Conservation (phyloP, 2,888 invertebrate species). For the Lasius platythorax region DNA sequence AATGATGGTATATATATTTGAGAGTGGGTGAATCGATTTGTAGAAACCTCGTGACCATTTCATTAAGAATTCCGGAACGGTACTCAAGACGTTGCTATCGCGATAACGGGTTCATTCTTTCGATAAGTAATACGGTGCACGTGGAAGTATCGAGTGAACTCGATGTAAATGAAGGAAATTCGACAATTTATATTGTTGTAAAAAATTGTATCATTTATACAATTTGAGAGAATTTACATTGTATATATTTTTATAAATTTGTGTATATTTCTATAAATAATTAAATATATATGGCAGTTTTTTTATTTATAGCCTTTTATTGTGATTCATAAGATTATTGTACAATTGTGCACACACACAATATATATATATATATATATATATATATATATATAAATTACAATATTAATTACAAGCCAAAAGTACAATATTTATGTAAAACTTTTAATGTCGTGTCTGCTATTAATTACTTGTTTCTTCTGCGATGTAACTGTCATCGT, state of each 20-base stretch:
- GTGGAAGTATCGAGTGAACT: slow-evolving; percentile 14
- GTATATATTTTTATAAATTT: not conserved
- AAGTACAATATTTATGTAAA: not conserved
- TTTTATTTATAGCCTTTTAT: not conserved
- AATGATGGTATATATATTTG: slow-evolving; percentile 31
- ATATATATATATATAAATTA: not conserved
- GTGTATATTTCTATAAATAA: not conserved
- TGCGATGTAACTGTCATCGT: slow-evolving; percentile 1
- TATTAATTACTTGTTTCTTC: slow-evolving; percentile 11
- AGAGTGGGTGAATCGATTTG: slow-evolving; percentile 35
- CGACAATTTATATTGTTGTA: not conserved
- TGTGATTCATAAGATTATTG: not conserved
- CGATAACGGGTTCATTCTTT: slow-evolving; percentile 48
- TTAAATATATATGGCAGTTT: not conserved
- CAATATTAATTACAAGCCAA: not conserved
- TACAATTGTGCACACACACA: not conserved
- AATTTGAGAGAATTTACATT: not conserved
- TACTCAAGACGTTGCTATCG: slow-evolving; percentile 8
- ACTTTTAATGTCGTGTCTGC: not conserved
- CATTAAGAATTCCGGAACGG: slow-evolving; percentile 45
- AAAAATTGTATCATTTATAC: not conserved
- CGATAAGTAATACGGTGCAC: slow-evolving; percentile 46
- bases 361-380: not conserved
- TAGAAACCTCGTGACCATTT: slow-evolving; percentile 33
- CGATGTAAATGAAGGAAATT: not conserved